Evolutionary conservation across 2,888 invertebrate genomes (phyloP).

Genomic region (Agrochola circellaris): DNA sequence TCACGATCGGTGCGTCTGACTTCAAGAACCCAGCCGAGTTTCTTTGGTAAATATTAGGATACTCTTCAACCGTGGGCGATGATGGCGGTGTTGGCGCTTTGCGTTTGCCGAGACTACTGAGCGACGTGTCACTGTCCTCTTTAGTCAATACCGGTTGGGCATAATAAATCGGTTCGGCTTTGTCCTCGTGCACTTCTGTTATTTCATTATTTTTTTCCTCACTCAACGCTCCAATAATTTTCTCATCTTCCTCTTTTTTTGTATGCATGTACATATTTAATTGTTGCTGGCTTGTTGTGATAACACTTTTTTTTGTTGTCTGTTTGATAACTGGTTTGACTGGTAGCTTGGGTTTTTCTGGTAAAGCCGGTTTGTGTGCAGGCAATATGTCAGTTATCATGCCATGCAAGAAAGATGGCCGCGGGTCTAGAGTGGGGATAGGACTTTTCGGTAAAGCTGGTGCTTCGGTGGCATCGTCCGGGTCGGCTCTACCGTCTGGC

Average conservation of each 20-base stretch:
- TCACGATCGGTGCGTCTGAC: slow-evolving; percentile 92
- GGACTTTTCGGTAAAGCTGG: slow-evolving; percentile 93
- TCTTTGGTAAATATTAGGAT: slow-evolving; percentile 91
- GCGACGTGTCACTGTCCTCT: slow-evolving; percentile 90
- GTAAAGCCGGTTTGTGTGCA: slow-evolving; percentile 91
- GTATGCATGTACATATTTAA: slow-evolving; percentile 89
- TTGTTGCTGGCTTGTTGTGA: slow-evolving; percentile 85
- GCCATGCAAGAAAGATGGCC: slow-evolving; percentile 94
- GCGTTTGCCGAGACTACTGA: slow-evolving; percentile 92
- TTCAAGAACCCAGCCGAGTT: slow-evolving; percentile 90
- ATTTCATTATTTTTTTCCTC: slow-evolving; percentile 86
- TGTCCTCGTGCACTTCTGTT: slow-evolving; percentile 81
- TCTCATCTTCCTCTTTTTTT: slow-evolving; percentile 78
- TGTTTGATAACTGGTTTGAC: slow-evolving; percentile 91
- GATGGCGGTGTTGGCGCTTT: slow-evolving; percentile 95
- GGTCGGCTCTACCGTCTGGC: slow-evolving; percentile 96
- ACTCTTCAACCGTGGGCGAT: slow-evolving; percentile 87
- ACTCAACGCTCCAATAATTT: slow-evolving; percentile 73
- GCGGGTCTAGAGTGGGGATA: slow-evolving; percentile 90
- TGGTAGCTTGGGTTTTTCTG: slow-evolving; percentile 93
- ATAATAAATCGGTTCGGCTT: slow-evolving; percentile 84
- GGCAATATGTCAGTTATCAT: slow-evolving; percentile 89
- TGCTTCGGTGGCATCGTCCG: slow-evolving; percentile 93
- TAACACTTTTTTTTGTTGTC: slow-evolving; percentile 82
- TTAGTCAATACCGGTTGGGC: slow-evolving; percentile 89